Evolutionary conservation across 2,113 vertebrate genomes (phyloP).

Genomic region (Leucopternis melanops): DNA sequence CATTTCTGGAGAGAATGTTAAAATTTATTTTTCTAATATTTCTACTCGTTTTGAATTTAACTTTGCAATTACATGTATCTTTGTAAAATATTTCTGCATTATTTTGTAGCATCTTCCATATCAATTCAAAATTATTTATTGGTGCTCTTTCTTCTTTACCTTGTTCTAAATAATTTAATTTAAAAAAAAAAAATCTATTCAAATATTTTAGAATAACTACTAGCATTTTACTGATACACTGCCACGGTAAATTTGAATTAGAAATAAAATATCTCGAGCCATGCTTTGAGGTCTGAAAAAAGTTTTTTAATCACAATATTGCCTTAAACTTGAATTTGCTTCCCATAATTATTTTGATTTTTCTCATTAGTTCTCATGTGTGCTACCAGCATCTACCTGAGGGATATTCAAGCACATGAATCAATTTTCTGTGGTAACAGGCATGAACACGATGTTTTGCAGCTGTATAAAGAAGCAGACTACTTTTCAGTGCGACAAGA

Average conservation of each 20-base stretch:
- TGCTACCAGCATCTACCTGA: not conserved
- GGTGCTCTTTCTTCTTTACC: not conserved
- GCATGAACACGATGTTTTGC: not conserved
- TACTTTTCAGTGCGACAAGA: not conserved
- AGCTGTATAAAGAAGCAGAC: not conserved
- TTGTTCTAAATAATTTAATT: not conserved
- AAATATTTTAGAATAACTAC: not conserved
- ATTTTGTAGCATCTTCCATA: not conserved
- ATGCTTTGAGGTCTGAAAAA: not conserved
- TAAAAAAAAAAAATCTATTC: not conserved
- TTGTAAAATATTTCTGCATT: not conserved
- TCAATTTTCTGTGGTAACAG: not conserved
- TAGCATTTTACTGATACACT: not conserved
- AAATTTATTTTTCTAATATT: not conserved
- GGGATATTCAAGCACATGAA: not conserved
- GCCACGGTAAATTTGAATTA: not conserved
- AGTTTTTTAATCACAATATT: not conserved
- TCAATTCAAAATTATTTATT: not conserved
- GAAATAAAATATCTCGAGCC: not conserved
- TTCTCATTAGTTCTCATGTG: not conserved
- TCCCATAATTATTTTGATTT: not conserved
- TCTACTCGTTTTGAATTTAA: not conserved
- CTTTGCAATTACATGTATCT: not conserved
- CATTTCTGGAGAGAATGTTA: not conserved
- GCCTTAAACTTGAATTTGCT: not conserved